phyloP scores from a whole-genome alignment of 2,113 vertebrate genomes.

The Crotalus helleri region DNA sequence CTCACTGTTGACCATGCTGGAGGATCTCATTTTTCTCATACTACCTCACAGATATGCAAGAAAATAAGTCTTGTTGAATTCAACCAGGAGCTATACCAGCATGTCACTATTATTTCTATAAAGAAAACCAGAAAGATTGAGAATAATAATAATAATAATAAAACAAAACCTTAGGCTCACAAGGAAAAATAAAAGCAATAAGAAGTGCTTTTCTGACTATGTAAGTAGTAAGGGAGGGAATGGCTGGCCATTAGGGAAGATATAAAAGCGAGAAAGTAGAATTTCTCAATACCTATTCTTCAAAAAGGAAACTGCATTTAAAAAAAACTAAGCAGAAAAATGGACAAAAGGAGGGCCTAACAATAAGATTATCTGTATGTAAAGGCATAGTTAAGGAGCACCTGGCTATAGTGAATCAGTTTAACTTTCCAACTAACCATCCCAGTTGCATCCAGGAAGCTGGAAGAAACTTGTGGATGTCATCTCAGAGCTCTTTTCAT shows the following conservation, averaged over 20 bases:
- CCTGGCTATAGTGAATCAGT: neutral
- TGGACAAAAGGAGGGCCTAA: neutral
- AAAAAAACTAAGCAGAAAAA: neutral
- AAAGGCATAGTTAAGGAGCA: neutral
- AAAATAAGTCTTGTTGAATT: neutral
- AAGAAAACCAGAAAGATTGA: neutral
- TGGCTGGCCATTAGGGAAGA: neutral
- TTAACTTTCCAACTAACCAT: neutral
- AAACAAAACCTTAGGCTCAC: neutral
- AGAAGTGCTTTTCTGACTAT: neutral
- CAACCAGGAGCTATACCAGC: too few relatives aligned
- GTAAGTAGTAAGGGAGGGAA: neutral
- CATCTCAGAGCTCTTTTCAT: neutral
- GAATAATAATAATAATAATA: neutral
- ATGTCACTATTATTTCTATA: neutral
- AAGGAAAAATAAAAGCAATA: neutral
- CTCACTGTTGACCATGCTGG: neutral
- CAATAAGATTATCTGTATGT: neutral
- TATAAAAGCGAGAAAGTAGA: neutral
- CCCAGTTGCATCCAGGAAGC: neutral
- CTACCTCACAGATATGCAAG: neutral
- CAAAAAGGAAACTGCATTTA: neutral
- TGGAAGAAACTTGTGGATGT: neutral
- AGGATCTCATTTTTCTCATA: neutral
- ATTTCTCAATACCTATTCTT: neutral